These are phyloP conservation scores for Cecropterus lyciades DNA, from an alignment of 1,140 invertebrate species.

Conservation along the genomic window DNA sequence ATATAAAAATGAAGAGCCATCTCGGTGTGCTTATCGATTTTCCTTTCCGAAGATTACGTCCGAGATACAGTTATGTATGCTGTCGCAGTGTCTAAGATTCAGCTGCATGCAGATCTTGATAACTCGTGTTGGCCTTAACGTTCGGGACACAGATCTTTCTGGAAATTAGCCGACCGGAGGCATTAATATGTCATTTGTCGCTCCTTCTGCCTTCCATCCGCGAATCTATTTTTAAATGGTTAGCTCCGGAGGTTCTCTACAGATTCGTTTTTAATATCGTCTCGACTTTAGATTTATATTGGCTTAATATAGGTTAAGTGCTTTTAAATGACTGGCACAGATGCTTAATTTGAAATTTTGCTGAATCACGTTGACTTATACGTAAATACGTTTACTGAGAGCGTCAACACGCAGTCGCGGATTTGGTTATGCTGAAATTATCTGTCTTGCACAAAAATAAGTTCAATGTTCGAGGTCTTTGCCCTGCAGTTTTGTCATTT, in stretches of 20 bases:
- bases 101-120: slow-evolving; percentile 37
- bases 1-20: slow-evolving; percentile 56
- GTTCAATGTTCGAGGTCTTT: slow-evolving; percentile 37
- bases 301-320: slow-evolving; percentile 18
- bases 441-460: slow-evolving; percentile 31
- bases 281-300: slow-evolving; percentile 21
- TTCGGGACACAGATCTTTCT: slow-evolving; percentile 32
- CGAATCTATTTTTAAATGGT: slow-evolving; percentile 41
- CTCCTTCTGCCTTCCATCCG: slow-evolving; percentile 29
- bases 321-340: slow-evolving; percentile 24
- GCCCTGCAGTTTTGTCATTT: slow-evolving; percentile 23
- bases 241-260: slow-evolving; percentile 16
- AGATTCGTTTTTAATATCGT: slow-evolving; percentile 36
- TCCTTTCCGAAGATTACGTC: slow-evolving; percentile 48
- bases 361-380: slow-evolving; percentile 11
- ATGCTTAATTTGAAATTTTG: slow-evolving; percentile 21
- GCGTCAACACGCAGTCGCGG: slow-evolving; percentile 31
- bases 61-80: slow-evolving; percentile 37
- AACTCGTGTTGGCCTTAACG: slow-evolving; percentile 24
- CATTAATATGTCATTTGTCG: slow-evolving; percentile 37
- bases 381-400: slow-evolving; percentile 15
- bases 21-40: slow-evolving; percentile 74
- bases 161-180: slow-evolving; percentile 35
- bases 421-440: slow-evolving; percentile 32
- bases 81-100: slow-evolving; percentile 38